phyloP scores from a whole-genome alignment of 2,888 invertebrate species.

The Nesidiocoris tenuis region DNA sequence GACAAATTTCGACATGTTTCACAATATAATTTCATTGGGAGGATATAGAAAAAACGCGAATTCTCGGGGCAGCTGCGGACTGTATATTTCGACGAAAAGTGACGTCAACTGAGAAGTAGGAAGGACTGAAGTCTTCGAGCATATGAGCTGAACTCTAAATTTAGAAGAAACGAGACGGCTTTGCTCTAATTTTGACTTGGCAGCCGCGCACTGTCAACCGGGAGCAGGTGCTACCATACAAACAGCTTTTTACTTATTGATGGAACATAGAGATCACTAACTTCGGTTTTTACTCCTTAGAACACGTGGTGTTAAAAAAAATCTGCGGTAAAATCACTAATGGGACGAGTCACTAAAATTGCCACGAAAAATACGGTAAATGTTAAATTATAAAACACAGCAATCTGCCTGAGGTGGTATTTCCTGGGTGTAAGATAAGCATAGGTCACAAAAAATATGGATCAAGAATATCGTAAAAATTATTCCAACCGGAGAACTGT shows the following conservation, averaged over 20 bases:
- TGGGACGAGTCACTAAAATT: too few relatives aligned
- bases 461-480: neutral
- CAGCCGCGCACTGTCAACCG: neutral
- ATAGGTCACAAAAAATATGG: neutral
- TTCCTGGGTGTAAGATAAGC: neutral
- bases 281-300: neutral
- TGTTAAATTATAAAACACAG: too few relatives aligned
- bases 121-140: constrained; percentile 9
- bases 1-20: too few relatives aligned
- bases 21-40: too few relatives aligned
- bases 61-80: too few relatives aligned
- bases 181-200: constrained; percentile 9
- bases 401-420: constrained; percentile 40
- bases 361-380: too few relatives aligned
- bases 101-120: constrained; percentile 20
- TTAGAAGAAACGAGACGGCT: constrained; percentile 37
- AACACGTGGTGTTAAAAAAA: too few relatives aligned
- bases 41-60: too few relatives aligned
- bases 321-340: too few relatives aligned
- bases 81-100: neutral
- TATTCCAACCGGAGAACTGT: constrained; percentile 7
- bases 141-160: constrained; percentile 8
- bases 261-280: neutral
- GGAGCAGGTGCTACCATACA: neutral
- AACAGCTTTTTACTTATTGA: neutral